Evolutionary conservation across 2,113 vertebrate species (phyloP), one percentile per base, ranked within the genome.

Genomic region (Rhabdornis inornatus): DNA sequence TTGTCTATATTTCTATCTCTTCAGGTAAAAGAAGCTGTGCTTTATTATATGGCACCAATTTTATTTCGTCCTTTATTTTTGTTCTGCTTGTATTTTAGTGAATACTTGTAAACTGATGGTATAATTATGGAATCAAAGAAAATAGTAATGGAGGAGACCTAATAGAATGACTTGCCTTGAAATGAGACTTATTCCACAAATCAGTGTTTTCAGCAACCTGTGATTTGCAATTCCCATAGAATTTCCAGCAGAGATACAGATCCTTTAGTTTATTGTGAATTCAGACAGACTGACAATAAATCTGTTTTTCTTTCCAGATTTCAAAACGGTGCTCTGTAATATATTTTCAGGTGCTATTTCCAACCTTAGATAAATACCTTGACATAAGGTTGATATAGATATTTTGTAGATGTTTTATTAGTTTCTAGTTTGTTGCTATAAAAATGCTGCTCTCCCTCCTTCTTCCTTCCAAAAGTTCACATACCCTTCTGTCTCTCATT

Each of bases 61-160:
- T 71, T 64, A 63, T 90, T 84, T 78, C 0, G 0, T 65, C 50
- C 49, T 78, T 94, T 55, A 37, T 71, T 81, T 94, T 92, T 81
- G 27, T 91, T 79, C 65, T 82, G 40, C 44, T 35, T 84, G 23
- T 40, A 17, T 91, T 92, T 83, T 88, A 77, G 68, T 93, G 75
- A 55, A 35, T 86, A 9, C 47, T 83, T 90, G 49, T 23, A 91
- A 94, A 71, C 37, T 64, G 60, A 68, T 87, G 56, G 35, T 84
- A 30, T 94, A 94, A 95, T 92, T 95, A 78, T 35, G 28, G 40
- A 95, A 94, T 89, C 60, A 82, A 64, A 74, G 49, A 71, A 93
- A 79, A 92, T 28, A 78, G 21, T 83, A 83, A 80, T 60, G 50
- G 63, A 70, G 45, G 21, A 42, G 22, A 81, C 52, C 59, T 74